Base-by-base conservation (phyloP, 1,140 invertebrate genomes). In the Euschistus heros region DNA sequence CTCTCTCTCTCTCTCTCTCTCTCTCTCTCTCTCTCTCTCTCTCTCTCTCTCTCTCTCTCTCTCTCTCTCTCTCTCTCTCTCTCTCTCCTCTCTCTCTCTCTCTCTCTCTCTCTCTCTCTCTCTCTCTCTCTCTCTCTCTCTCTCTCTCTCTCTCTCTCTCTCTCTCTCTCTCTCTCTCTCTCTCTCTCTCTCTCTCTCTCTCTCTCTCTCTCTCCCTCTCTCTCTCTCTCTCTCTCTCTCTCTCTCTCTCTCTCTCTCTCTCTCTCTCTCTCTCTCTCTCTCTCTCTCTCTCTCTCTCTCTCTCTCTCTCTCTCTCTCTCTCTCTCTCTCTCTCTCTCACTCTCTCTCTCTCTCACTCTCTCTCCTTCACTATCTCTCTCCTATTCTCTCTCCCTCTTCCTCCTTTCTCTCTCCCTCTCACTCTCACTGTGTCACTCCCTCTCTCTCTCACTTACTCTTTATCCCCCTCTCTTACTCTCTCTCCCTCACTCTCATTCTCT, bases 1-100 rank as follows among this genome's bases (percentile, higher is more conserved):
- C 59, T 61, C 59, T 61, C 59, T 61, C 59, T 61, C 59, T 61
- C 59, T 61, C 59, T 61, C 59, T 27, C 59, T 61, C 59, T 61
- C 59, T 61, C 59, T 61, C 59, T 61, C 59, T 61, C 59, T 61
- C 59, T 61, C 59, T 61, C 59, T 61, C 59, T 61, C 59, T 61
- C 59, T 61, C 59, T 33, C 59, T 61, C 59, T 24, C 59, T 61
- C 59, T 61, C 59, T 61, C 59, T 61, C 59, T 61, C 59, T 61
- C 59, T 61, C 59, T 24, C 59, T 61, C 18, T 8, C 52, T 8
- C 18, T 18, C 18, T 18, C 52, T 18, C 52, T 55, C 52, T 18
- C 52, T 55, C 52, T 55, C 52, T 24, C 22, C 52, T 55, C 10
- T 24, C 52, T 55, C 52, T 13, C 52, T 24, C 18, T 8, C 52